Evolutionary conservation across 2,797 vertebrate species (phyloP).

Genomic region (Nothura maculosa): DNA sequence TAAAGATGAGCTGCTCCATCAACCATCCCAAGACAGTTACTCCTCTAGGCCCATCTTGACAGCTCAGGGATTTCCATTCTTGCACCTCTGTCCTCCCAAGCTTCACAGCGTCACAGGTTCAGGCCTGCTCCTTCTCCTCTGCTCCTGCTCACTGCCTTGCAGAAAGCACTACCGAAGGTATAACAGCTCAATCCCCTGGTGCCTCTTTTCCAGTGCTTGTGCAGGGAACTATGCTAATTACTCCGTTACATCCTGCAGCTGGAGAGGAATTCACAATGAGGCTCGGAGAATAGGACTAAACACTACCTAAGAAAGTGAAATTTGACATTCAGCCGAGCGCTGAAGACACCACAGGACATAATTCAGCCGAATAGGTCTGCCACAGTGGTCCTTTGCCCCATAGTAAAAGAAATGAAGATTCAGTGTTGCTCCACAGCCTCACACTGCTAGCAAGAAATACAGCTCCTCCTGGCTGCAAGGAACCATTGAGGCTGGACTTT

Average conservation of each 20-base stretch:
- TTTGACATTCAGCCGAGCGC: not conserved
- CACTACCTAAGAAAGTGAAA: not conserved
- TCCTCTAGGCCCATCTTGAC: fast-evolving
- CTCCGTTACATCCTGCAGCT: conserved; percentile 29
- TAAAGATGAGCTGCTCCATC: not conserved
- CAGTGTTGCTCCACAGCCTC: not conserved
- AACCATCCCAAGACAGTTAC: fast-evolving
- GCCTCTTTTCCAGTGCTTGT: not conserved
- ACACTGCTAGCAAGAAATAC: not conserved
- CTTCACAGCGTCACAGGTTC: fast-evolving
- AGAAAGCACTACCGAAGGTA: not conserved
- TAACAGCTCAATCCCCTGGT: conserved; percentile 43
- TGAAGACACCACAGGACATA: not conserved
- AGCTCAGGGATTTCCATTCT: fast-evolving
- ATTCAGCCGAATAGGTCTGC: not conserved
- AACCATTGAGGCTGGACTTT: not conserved
- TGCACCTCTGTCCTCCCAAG: fast-evolving
- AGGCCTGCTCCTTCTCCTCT: not conserved
- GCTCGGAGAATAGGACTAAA: not conserved
- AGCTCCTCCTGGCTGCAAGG: conserved; percentile 43
- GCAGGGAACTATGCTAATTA: conserved; percentile 32
- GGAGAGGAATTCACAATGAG: conserved; percentile 26
- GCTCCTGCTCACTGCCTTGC: not conserved
- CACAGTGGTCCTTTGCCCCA: not conserved
- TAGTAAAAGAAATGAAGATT: not conserved